Conservation (phyloP, 92 coral and sea anemone genomes). For the Epizoanthus stellaris region DNA sequence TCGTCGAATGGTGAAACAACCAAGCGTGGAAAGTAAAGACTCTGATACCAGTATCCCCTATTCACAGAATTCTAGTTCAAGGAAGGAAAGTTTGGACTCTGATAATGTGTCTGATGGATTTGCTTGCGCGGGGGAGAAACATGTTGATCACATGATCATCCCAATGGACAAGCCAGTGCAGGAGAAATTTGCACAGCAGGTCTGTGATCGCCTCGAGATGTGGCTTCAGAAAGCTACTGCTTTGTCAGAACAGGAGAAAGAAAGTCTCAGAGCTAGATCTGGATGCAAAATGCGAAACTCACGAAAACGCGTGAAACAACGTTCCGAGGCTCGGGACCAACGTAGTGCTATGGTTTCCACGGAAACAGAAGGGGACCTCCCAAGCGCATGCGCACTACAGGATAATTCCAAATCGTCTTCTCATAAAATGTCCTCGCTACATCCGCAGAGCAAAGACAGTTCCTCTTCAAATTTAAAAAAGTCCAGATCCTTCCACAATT, state of each 20-base stretch:
- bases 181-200: slow-evolving; percentile 63
- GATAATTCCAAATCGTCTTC: slow-evolving; percentile 30
- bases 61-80: slow-evolving; percentile 49
- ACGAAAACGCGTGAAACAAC: slow-evolving; percentile 7
- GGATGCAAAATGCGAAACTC: slow-evolving; percentile 17
- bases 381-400: slow-evolving; percentile 18
- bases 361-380: slow-evolving; percentile 13
- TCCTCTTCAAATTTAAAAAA: slow-evolving; percentile 35
- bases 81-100: slow-evolving; percentile 44
- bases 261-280: slow-evolving; percentile 10
- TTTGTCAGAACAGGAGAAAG: slow-evolving; percentile 59
- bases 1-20: slow-evolving; percentile 40
- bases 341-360: slow-evolving; percentile 31
- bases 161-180: slow-evolving; percentile 42
- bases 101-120: slow-evolving; percentile 40
- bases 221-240: slow-evolving; percentile 68
- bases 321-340: slow-evolving; percentile 47
- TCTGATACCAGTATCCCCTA: slow-evolving; percentile 39
- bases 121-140: slow-evolving; percentile 36
- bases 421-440: slow-evolving; percentile 34
- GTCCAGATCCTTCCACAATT: slow-evolving; percentile 64
- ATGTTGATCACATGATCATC: slow-evolving; percentile 15
- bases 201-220: slow-evolving; percentile 57
- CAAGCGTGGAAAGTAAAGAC: slow-evolving; percentile 59
- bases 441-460: slow-evolving; percentile 26